Evolutionary conservation across 2,888 invertebrate species (phyloP).

Genomic region (Halocaridina rubra): DNA sequence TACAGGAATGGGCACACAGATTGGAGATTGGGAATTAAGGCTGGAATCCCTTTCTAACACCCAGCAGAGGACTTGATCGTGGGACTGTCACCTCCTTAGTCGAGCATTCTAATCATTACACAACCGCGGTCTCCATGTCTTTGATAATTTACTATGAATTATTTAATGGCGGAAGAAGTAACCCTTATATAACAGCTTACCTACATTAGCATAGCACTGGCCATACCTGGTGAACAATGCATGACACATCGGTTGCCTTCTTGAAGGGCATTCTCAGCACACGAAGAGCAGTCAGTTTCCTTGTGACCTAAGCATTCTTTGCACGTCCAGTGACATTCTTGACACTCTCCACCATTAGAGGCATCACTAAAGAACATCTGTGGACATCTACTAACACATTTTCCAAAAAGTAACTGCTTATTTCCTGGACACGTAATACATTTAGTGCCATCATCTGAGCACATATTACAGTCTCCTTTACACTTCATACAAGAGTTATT

Average conservation of each 20-base stretch:
- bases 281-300: conserved; percentile 49
- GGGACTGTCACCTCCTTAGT: no score
- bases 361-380: conserved; percentile 47
- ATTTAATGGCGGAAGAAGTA: neutral
- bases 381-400: conserved; percentile 55
- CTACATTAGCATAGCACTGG: neutral
- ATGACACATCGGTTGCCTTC: conserved; percentile 51
- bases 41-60: no score
- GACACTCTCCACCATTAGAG: conserved; percentile 46
- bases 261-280: conserved; percentile 30
- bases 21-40: no score
- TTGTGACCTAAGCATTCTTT: conserved; percentile 52
- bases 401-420: conserved; percentile 46
- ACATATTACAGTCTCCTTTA: conserved; percentile 32
- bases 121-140: no score
- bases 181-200: neutral
- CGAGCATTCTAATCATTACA: no score
- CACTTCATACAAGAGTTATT: conserved; percentile 33
- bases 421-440: conserved; percentile 46
- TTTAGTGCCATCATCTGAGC: conserved; percentile 32
- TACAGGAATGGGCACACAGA: no score
- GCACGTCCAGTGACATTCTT: conserved; percentile 61
- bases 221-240: conserved; percentile 53
- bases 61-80: no score
- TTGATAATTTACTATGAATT: no score